A percentile compares a stretch with the other conserved stretches of the same genome.
These are phyloP conservation scores for Drosophila littoralis DNA, from an alignment of 1,140 invertebrate species.

Conservation along the genomic window DNA sequence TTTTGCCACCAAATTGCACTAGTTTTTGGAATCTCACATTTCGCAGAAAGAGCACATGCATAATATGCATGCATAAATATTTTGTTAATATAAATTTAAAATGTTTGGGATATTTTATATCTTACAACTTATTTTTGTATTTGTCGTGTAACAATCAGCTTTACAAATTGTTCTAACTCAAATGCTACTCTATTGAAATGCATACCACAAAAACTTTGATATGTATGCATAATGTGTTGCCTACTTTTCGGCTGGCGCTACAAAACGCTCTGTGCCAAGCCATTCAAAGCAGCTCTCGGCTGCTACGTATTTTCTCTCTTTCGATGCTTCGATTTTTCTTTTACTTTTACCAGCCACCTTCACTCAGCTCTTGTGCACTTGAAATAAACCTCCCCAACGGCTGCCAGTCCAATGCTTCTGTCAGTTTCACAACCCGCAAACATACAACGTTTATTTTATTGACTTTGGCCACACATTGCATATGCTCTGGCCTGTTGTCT, in stretches of 20 bases:
- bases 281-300: conserved; percentile 29
- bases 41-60: too few species aligned
- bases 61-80: too few species aligned
- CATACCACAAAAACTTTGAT: conserved; percentile 55
- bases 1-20: too few species aligned
- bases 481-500: conserved; percentile 38
- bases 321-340: conserved; percentile 39
- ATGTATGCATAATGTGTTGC: conserved; percentile 72
- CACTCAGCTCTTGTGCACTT: conserved; percentile 6
- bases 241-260: conserved; percentile 61
- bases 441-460: conserved; percentile 80
- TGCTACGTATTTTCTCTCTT: conserved; percentile 14
- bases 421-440: conserved; percentile 38
- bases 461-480: conserved; percentile 64
- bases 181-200: conserved; percentile 25
- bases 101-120: too few species aligned
- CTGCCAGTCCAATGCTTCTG: neutral
- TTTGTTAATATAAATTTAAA: too few species aligned
- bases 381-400: neutral
- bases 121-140: too few species aligned
- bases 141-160: neutral
- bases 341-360: conserved; percentile 37
- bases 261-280: conserved; percentile 23
- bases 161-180: neutral
- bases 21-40: too few species aligned